Evolutionary conservation across 30 jellyfish, hydroid and myxozoan genomes (phyloP).

Genomic region (Haliclystus octoradiatus): DNA sequence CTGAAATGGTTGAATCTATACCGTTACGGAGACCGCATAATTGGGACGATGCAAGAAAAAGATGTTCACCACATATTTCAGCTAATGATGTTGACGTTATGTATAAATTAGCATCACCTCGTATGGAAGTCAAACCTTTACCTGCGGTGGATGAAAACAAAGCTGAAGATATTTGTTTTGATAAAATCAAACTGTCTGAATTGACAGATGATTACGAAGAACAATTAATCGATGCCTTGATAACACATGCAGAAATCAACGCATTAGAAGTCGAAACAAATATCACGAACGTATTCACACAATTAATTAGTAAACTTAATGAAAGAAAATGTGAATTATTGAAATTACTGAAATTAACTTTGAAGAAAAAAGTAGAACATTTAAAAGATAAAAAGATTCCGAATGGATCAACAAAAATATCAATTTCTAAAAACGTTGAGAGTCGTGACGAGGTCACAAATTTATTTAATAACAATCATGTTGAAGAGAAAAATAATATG

Average conservation of each 20-base stretch:
- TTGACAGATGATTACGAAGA: background rate
- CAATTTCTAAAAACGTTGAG: background rate
- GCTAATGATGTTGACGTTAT: background rate
- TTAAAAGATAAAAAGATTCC: background rate
- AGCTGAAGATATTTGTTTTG: background rate
- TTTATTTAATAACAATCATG: background rate
- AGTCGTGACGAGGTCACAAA: background rate
- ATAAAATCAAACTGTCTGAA: background rate
- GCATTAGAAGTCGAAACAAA: background rate
- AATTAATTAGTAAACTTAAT: background rate
- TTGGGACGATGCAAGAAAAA: background rate
- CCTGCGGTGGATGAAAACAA: background rate
- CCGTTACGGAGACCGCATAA: background rate
- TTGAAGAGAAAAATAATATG: too few species aligned
- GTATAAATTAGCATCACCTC: background rate
- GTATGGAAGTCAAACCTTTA: background rate
- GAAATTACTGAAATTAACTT: background rate
- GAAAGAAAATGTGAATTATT: background rate
- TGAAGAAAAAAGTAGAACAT: background rate
- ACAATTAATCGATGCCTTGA: background rate
- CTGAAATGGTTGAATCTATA: background rate
- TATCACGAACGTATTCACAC: background rate
- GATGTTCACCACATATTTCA: background rate
- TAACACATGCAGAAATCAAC: background rate
- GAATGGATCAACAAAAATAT: background rate